These are phyloP conservation scores for Spisula solida DNA, from an alignment of 2,888 invertebrate species.

Conservation along the genomic window DNA sequence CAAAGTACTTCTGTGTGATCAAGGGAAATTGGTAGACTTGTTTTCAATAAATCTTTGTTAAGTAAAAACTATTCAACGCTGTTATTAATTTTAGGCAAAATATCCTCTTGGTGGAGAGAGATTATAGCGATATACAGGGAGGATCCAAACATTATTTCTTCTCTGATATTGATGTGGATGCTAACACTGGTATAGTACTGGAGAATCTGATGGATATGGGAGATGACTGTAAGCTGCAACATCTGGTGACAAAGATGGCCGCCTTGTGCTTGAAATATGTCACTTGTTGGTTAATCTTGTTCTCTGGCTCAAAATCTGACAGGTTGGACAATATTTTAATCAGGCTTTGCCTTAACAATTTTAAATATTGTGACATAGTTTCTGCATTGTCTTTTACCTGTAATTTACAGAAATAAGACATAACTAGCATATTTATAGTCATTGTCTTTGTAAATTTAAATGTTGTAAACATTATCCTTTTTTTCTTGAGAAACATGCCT, in stretches of 20 bases:
- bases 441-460: too few relatives aligned
- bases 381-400: too few relatives aligned
- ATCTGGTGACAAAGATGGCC: conserved; percentile 69
- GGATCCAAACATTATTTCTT: conserved; percentile 49
- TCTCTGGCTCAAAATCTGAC: conserved; percentile 43
- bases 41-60: too few relatives aligned
- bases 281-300: conserved; percentile 75
- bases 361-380: neutral
- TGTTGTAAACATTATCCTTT: too few relatives aligned
- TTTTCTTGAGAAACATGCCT: too few relatives aligned
- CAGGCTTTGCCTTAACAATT: too few relatives aligned
- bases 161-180: conserved; percentile 78
- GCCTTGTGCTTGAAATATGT: conserved; percentile 73
- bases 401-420: neutral
- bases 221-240: conserved; percentile 69
- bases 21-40: too few relatives aligned
- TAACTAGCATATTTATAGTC: too few relatives aligned
- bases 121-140: conserved; percentile 61
- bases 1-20: too few relatives aligned
- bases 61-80: too few relatives aligned
- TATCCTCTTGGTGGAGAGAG: conserved; percentile 73
- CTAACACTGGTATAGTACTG: conserved; percentile 73
- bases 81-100: conserved; percentile 71
- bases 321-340: conserved; percentile 42
- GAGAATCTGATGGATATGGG: conserved; percentile 62